Base-by-base conservation (phyloP, 64 coral and sea anemone species). In the Stichodactyla helianthus region DNA sequence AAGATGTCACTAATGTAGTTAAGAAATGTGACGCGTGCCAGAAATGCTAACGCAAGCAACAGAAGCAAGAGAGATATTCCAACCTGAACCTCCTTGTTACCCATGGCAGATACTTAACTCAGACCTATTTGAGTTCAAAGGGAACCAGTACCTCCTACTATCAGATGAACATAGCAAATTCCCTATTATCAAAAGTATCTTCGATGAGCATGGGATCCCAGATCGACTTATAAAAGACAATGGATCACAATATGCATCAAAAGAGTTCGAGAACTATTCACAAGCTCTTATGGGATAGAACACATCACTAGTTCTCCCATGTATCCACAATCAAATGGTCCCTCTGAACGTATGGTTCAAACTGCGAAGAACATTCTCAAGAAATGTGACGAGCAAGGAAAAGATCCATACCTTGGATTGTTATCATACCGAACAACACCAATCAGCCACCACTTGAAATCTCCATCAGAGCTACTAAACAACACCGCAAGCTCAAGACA, bases 341-440 rank as follows among this genome's bases (percentile, higher is more conserved):
- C 53, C 6, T 71, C 84, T 18, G 84, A 91, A 81, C 71, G 59
- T 19, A 87, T 89, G 77, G 87, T 93, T 7, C 87, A 94, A 23
- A 90, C 85, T 0, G 79, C 79, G 23, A 82, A 85, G 53, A 70
- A 31, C 13, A 84, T 88, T 14, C 80, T 88, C 19, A 88, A 80
- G 44, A 90, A 94, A 79, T 89, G 82, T 77, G 76, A 91, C 10
- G 89, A 91, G 51, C 74, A 91, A 6, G 61, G 76, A 71, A 86
- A 84, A 17, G 88, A 93, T 59, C 86, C 86, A 8, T 91, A 89
- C 81, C 86, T 89, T 20, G 89, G 77, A 70, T 58, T 86, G 54
- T 74, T 91, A 57, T 79, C 93, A 27, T 91, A 95, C 71, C 82
- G 83, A 8, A 62, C 89, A 35, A 88, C 86, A 35, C 93, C 89